These are phyloP conservation scores for Scytalopus superciliaris DNA, from an alignment of 2,113 vertebrate species.

Conservation along the genomic window DNA sequence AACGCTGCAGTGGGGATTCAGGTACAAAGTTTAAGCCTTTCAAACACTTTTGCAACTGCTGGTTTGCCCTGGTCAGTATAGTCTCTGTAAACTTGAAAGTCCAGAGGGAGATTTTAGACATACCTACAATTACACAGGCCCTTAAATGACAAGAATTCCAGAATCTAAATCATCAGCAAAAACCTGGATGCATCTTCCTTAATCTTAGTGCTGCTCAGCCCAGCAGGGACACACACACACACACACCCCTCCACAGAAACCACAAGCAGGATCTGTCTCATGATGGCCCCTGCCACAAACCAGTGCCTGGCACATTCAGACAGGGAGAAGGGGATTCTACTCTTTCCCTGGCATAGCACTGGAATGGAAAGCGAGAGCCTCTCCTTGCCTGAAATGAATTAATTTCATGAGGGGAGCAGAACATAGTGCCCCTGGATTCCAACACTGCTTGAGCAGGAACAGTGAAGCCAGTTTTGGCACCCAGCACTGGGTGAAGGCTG, in stretches of 20 bases:
- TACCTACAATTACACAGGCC: neutral
- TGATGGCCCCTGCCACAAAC: neutral
- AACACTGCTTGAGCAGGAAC: neutral
- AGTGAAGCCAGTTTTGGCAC: neutral
- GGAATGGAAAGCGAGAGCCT: neutral
- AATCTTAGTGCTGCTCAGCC: accelerated
- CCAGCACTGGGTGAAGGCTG: neutral
- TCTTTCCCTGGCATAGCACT: accelerated
- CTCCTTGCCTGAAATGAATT: neutral
- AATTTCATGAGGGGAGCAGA: neutral
- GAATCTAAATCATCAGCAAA: neutral
- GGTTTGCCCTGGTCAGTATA: neutral
- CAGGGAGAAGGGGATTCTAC: accelerated
- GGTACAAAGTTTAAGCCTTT: neutral
- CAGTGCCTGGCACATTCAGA: neutral
- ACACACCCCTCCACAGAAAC: neutral
- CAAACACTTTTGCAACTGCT: neutral
- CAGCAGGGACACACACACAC: too few species aligned
- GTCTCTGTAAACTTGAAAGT: neutral
- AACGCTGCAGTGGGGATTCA: neutral
- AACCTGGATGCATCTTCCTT: neutral
- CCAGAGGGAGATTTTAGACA: neutral
- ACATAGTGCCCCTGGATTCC: accelerated
- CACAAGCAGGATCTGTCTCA: accelerated
- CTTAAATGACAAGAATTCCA: neutral